Conservation (phyloP, 1,140 invertebrate genomes). For the Zaprionus kolodkinae region DNA sequence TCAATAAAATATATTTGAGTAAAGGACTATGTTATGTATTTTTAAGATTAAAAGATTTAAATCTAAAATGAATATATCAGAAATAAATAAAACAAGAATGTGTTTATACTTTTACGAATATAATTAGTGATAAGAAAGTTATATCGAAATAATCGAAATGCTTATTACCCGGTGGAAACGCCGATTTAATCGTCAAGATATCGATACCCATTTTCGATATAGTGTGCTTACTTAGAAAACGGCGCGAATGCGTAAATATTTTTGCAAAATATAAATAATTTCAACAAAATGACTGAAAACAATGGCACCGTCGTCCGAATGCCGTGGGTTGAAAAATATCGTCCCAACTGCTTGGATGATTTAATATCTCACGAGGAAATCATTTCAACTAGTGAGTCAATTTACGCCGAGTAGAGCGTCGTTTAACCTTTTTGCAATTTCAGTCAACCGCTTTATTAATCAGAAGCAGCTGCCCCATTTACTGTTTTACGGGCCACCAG, state of each 20-base stretch:
- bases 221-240: slow-evolving; percentile 26
- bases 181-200: background rate
- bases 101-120: background rate
- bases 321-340: slow-evolving; percentile 97
- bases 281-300: slow-evolving; percentile 55
- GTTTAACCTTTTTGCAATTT: slow-evolving; percentile 8
- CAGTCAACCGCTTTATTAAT: slow-evolving; percentile 96
- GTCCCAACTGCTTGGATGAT: slow-evolving; percentile 95
- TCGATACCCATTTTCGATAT: slow-evolving; percentile 29
- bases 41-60: background rate
- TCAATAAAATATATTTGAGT: background rate
- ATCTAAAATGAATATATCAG: background rate
- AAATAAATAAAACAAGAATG: background rate
- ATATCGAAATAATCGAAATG: background rate
- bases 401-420: background rate
- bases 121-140: background rate
- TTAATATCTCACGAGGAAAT: slow-evolving; percentile 99
- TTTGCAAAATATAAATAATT: slow-evolving; percentile 1
- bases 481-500: slow-evolving; percentile 99
- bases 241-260: slow-evolving; percentile 37
- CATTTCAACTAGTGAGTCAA: slow-evolving; percentile 94
- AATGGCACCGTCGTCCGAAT: slow-evolving; percentile 60
- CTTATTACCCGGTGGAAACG: background rate
- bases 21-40: background rate
- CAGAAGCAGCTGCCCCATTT: slow-evolving; percentile 98